Evolutionary conservation across 2,113 vertebrate species (phyloP), one percentile per base, ranked within the genome.

Genomic region (Suricata suricatta): DNA sequence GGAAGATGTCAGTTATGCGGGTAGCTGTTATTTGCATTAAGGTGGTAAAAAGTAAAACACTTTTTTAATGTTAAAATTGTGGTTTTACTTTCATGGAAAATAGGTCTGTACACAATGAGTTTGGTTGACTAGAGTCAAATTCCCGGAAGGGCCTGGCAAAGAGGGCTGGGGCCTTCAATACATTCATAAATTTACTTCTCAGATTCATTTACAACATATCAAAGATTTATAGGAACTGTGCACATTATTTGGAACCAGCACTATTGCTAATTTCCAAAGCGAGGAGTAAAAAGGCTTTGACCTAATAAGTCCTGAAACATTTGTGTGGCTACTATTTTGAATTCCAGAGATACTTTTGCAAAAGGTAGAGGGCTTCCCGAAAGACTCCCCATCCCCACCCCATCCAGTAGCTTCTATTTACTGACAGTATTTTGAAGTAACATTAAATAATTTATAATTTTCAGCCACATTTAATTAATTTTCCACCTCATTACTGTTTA

Each of bases 401-500:
- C 21, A 35, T 54, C 33, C 38, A 17, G 5, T 1, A 74, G 13
- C 29, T 38, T 82, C 52, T 88, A 63, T 80, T 94, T 64, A 63
- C 41, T 66, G 64, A 77, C 17, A 64, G 66, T 96, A 93, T 91
- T 95, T 88, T 94, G 80, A 95, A 72, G 66, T 63, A 88, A 88
- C 3, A 3, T 60, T 90, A 83, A 96, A 79, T 97, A 88, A 98
- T 95, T 97, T 92, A 96, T 92, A 87, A 96, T 93, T 96, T 97
- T 96, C 95, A 96, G 94, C 76, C 66, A 96, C 77, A 88, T 98
- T 97, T 97, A 98, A 97, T 97, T 97, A 96, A 90, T 97, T 97
- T 97, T 97, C 87, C 71, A 90, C 83, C 57, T 96, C 95, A 96
- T 96, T 94, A 80, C 90, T 94, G 4, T 90, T 96, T 96, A 80